Evolutionary conservation across 2,888 invertebrate species (phyloP).

Genomic region (Drosophila sordidapex): DNA sequence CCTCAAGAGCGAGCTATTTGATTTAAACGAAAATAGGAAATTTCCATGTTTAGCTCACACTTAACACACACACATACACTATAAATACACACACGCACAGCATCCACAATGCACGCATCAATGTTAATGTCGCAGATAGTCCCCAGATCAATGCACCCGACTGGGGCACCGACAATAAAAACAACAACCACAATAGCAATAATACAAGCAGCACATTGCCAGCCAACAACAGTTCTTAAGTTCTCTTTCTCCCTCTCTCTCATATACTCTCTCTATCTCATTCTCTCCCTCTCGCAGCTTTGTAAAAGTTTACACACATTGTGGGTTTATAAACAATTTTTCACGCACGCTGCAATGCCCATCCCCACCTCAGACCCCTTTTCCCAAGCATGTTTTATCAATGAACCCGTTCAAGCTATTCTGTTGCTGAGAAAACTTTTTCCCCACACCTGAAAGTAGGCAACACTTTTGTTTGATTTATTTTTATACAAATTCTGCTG

Average conservation of each 20-base stretch:
- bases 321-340: slow-evolving; percentile 66
- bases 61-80: not conserved
- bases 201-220: not conserved
- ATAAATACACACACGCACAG: not conserved
- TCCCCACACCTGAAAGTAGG: slow-evolving; percentile 40
- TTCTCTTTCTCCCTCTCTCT: slow-evolving; percentile 10
- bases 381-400: slow-evolving; percentile 44
- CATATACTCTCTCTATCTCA: not conserved
- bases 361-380: not conserved
- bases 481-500: not conserved
- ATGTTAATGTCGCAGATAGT: slow-evolving; percentile 60
- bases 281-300: slow-evolving; percentile 8
- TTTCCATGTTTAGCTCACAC: slow-evolving; percentile 42
- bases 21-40: slow-evolving; percentile 30
- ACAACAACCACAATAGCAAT: slow-evolving; percentile 3
- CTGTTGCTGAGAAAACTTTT: not conserved
- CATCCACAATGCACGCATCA: slow-evolving; percentile 26
- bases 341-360: slow-evolving; percentile 22
- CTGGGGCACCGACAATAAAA: slow-evolving; percentile 4
- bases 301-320: slow-evolving; percentile 25
- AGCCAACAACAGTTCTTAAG: slow-evolving; percentile 8
- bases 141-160: slow-evolving; percentile 69
- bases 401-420: slow-evolving; percentile 44
- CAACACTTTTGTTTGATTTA: slow-evolving; percentile 14
- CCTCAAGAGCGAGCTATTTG: slow-evolving; percentile 27